These are phyloP conservation scores for Zaprionus africanus DNA, from an alignment of 1,140 invertebrate species.

Conservation along the genomic window DNA sequence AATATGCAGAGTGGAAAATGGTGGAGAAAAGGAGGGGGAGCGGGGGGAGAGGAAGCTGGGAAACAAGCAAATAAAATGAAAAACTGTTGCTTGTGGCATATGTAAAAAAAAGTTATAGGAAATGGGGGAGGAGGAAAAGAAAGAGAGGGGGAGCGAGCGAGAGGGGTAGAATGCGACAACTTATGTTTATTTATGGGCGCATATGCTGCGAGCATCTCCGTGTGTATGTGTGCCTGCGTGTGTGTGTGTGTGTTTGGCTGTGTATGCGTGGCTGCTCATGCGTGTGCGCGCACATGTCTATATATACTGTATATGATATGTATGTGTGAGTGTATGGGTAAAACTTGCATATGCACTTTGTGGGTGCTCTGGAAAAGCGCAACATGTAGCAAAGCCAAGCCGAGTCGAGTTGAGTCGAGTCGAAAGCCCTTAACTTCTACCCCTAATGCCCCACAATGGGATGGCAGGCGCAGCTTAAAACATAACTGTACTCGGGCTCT, in stretches of 20 bases:
- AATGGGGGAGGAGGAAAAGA: slow-evolving; percentile 19
- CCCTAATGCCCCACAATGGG: slow-evolving; percentile 30
- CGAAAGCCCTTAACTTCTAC: slow-evolving; percentile 23
- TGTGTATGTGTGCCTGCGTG: slow-evolving; percentile 22
- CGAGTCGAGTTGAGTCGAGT: neutral
- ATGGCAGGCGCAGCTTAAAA: slow-evolving; percentile 12
- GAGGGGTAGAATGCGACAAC: slow-evolving; percentile 52
- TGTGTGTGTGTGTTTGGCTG: slow-evolving; percentile 29
- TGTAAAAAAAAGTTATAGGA: slow-evolving; percentile 48
- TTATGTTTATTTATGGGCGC: slow-evolving; percentile 74
- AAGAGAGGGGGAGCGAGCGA: neutral
- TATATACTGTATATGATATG: slow-evolving; percentile 14
- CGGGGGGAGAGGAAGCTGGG: neutral
- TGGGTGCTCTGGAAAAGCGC: slow-evolving; percentile 40
- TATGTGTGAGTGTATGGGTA: neutral
- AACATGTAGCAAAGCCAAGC: slow-evolving; percentile 61
- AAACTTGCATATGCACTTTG: slow-evolving; percentile 18
- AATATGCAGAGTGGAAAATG: slow-evolving; percentile 9
- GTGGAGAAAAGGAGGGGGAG: slow-evolving; percentile 1
- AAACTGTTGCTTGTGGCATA: slow-evolving; percentile 54
- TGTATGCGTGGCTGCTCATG: slow-evolving; percentile 22
- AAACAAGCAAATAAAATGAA: slow-evolving; percentile 43
- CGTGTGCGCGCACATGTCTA: slow-evolving; percentile 1
- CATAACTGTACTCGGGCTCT: slow-evolving; percentile 15
- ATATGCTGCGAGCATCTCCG: slow-evolving; percentile 49